Percentiles rank a stretch among this genome's conserved stretches.
Evolutionary conservation across 2,113 vertebrate species (phyloP).

Genomic region (Nyctibius bracteatus): DNA sequence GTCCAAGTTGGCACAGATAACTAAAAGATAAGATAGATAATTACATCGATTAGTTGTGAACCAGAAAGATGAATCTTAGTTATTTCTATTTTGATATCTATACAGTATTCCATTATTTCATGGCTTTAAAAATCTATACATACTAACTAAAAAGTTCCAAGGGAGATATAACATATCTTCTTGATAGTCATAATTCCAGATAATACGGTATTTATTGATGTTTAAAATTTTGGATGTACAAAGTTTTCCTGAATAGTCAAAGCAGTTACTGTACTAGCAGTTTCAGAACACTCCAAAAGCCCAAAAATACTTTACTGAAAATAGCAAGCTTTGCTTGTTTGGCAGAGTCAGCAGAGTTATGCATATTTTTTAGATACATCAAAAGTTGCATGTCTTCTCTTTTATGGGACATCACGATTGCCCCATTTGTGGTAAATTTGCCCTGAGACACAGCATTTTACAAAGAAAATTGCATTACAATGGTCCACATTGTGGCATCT

Average conservation of each 20-base stretch:
- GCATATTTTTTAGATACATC: conserved; percentile 24
- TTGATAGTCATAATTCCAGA: not conserved
- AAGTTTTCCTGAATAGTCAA: not conserved
- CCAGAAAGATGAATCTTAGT: not conserved
- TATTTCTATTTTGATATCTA: not conserved
- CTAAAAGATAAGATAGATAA: not conserved
- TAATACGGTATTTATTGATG: not conserved
- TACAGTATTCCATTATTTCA: not conserved
- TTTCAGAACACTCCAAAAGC: not conserved
- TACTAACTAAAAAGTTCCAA: not conserved
- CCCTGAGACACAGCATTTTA: conserved; percentile 47
- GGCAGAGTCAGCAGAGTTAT: not conserved
- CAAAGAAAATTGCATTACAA: conserved; percentile 50
- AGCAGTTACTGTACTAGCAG: not conserved
- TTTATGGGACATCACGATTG: conserved; percentile 10
- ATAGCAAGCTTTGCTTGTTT: conserved; percentile 3
- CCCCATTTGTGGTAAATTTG: conserved; percentile 44
- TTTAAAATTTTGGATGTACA: not conserved
- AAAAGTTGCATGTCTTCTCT: not conserved
- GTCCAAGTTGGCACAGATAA: not conserved
- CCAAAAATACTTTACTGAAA: conserved; percentile 22
- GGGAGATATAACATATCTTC: not conserved
- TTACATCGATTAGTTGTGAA: not conserved
- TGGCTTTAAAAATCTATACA: not conserved
- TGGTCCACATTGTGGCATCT: conserved; percentile 26